Evolutionary conservation across 2,113 vertebrate genomes (phyloP).

Genomic region (Gnathonemus longibarbis): DNA sequence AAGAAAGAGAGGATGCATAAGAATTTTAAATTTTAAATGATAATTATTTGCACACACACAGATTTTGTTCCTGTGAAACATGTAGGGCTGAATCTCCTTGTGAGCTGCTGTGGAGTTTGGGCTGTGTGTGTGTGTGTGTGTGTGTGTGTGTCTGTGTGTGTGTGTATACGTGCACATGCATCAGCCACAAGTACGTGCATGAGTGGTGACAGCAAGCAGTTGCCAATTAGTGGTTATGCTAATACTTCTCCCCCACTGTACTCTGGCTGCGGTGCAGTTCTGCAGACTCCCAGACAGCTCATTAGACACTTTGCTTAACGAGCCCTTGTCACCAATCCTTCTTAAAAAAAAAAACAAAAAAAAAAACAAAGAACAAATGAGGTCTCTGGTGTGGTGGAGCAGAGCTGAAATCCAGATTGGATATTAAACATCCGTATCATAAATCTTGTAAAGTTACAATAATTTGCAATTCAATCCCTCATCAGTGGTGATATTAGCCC

Average conservation of each 20-base stretch:
- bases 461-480: conserved; percentile 75
- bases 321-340: conserved; percentile 55
- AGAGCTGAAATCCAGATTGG: conserved; percentile 50
- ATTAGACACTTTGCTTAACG: conserved; percentile 50
- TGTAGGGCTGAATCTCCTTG: background rate
- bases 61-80: background rate
- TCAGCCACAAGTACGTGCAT: background rate
- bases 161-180: background rate
- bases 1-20: background rate
- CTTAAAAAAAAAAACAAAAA: conserved; percentile 35
- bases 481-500: conserved; percentile 73
- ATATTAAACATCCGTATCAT: conserved; percentile 68
- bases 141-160: too few relatives aligned
- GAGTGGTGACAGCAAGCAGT: background rate
- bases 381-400: conserved; percentile 41
- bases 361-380: conserved; percentile 49
- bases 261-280: background rate
- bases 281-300: background rate
- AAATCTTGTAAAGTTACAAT: conserved; percentile 73
- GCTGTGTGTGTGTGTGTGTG: background rate
- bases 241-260: background rate
- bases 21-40: background rate
- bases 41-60: background rate
- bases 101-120: background rate
- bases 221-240: background rate